Percentiles rank a stretch among this genome's conserved stretches.
Evolutionary conservation across 2,113 vertebrate species (phyloP).

Genomic region (Pseudorasbora parva): DNA sequence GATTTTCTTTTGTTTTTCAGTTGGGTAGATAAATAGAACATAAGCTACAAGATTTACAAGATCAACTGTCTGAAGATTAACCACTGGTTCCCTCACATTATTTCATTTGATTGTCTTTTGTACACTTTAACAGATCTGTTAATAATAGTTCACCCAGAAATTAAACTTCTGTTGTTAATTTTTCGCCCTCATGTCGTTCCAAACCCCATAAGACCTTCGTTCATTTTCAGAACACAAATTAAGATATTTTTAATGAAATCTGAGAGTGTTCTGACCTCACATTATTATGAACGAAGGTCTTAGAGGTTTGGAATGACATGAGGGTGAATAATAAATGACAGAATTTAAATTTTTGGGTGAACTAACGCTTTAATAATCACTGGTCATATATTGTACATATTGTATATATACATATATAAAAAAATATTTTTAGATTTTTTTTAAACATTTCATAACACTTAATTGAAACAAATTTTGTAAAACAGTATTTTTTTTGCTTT

Average conservation of each 20-base stretch:
- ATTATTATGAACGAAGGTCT: too few species aligned
- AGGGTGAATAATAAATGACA: too few species aligned
- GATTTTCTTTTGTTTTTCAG: background rate
- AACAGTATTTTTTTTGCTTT: background rate
- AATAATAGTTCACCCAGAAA: background rate
- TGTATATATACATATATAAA: background rate
- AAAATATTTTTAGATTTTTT: background rate
- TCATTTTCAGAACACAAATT: too few species aligned
- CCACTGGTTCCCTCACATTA: background rate
- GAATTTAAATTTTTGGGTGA: too few species aligned
- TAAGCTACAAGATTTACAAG: background rate
- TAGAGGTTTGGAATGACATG: too few species aligned
- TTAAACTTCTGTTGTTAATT: too few species aligned
- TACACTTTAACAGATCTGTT: background rate
- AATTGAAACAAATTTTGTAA: background rate
- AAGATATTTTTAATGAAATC: too few species aligned
- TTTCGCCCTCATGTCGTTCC: too few species aligned
- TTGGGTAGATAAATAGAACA: background rate
- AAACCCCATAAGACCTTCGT: too few species aligned
- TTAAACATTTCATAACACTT: background rate
- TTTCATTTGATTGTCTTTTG: background rate
- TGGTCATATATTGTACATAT: background rate
- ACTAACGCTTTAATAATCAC: background rate
- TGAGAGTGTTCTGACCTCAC: too few species aligned
- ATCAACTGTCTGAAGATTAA: background rate